Percentiles rank a stretch among this genome's conserved stretches.
Evolutionary conservation across 64 coral and sea anemone species (phyloP).

Genomic region (Trachythela sp.): DNA sequence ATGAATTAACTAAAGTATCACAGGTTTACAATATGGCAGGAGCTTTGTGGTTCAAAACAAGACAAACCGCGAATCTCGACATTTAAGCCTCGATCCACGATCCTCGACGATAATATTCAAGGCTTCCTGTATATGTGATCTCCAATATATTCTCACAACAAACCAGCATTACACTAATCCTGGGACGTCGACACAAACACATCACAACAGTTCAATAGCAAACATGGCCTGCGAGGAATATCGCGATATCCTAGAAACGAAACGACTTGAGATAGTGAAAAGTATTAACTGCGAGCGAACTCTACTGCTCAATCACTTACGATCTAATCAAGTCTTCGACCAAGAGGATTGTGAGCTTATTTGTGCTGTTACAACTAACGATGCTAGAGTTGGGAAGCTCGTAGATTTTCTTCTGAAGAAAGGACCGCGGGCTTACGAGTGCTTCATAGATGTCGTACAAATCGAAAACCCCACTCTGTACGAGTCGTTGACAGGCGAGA

Average conservation of each 20-base stretch:
- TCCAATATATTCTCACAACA: no score
- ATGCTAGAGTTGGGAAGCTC: slow-evolving; percentile 41
- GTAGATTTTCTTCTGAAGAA: slow-evolving; percentile 43
- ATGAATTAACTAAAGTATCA: no score
- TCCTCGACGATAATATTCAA: no score
- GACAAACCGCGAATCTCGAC: no score
- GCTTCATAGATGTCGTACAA: slow-evolving; percentile 58
- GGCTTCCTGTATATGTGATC: no score
- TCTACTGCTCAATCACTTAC: slow-evolving; percentile 51
- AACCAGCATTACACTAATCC: no score
- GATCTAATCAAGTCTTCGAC: slow-evolving; percentile 45
- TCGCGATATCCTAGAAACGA: slow-evolving; percentile 28
- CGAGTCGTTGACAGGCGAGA: slow-evolving; percentile 55
- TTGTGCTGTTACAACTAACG: slow-evolving; percentile 45
- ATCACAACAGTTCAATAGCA: neutral
- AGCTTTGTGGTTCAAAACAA: no score
- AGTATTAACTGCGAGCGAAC: slow-evolving; percentile 49
- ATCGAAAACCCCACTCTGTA: slow-evolving; percentile 53
- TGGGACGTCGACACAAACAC: neutral
- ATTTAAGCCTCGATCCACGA: no score
- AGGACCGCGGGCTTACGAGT: slow-evolving; percentile 39
- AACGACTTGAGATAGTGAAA: slow-evolving; percentile 50
- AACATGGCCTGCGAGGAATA: neutral
- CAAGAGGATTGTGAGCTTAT: slow-evolving; percentile 55
- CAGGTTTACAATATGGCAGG: no score